phyloP scores from a whole-genome alignment of 2,113 vertebrate genomes.

The Dendrocopos noguchii region DNA sequence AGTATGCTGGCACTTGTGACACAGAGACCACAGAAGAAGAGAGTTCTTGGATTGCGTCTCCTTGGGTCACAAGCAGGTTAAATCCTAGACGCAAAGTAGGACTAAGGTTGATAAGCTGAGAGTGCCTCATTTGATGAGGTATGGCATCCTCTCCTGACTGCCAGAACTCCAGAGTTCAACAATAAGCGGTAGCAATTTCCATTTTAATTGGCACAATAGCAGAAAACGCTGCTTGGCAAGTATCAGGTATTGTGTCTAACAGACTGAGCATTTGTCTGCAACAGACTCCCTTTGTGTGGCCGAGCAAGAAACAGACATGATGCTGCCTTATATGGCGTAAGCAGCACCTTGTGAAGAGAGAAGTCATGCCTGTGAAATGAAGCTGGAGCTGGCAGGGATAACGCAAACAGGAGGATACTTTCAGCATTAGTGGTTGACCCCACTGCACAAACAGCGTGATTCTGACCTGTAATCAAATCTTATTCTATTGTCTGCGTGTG shows the following conservation, averaged over 20 bases:
- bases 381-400: not conserved
- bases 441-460: not conserved
- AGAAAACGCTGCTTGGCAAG: slow-evolving; percentile 63
- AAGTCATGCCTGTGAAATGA: slow-evolving; percentile 31
- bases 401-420: slow-evolving; percentile 22
- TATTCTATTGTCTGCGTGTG: not conserved
- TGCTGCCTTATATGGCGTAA: slow-evolving; percentile 43
- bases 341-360: slow-evolving; percentile 29
- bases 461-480: slow-evolving; percentile 27
- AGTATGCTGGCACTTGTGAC: not conserved
- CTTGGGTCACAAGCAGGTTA: slow-evolving; percentile 12
- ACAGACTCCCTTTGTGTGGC: slow-evolving; percentile 53
- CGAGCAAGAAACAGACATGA: slow-evolving; percentile 39
- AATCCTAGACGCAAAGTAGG: slow-evolving; percentile 21
- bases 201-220: slow-evolving; percentile 58
- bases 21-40: not conserved
- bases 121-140: slow-evolving; percentile 39
- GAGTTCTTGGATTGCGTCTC: slow-evolving; percentile 8
- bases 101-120: not conserved
- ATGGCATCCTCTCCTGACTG: slow-evolving; percentile 23
- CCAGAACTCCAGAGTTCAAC: slow-evolving; percentile 30
- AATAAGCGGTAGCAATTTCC: slow-evolving; percentile 49
- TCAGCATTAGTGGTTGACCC: not conserved
- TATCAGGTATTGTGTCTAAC: slow-evolving; percentile 54
- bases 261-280: slow-evolving; percentile 59